phyloP scores from a whole-genome alignment of 2,888 invertebrate genomes.

The Encarsia formosa region DNA sequence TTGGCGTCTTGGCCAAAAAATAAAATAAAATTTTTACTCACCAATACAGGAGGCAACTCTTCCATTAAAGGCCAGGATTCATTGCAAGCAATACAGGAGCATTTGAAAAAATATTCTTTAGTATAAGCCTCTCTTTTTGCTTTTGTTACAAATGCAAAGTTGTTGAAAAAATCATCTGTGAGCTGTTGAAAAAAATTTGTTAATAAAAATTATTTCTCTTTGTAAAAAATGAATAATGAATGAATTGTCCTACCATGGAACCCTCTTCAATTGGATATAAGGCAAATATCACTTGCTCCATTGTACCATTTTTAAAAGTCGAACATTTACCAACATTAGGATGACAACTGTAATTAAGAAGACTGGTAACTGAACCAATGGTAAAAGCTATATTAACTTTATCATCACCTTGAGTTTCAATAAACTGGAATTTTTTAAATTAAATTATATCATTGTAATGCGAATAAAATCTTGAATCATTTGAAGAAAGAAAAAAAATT shows the following conservation, averaged over 20 bases:
- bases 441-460: neutral
- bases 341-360: constrained; percentile 84
- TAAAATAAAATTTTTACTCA: constrained; percentile 25
- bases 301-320: constrained; percentile 40
- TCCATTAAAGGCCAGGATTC: constrained; percentile 65
- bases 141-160: constrained; percentile 64
- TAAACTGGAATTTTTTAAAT: constrained; percentile 7
- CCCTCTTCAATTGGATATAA: constrained; percentile 67
- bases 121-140: constrained; percentile 56
- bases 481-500: constrained; percentile 2
- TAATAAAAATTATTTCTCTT: neutral
- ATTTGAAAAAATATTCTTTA: constrained; percentile 75
- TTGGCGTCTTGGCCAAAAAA: neutral
- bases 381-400: constrained; percentile 60
- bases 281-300: constrained; percentile 55
- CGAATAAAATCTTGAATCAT: neutral
- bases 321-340: constrained; percentile 71
- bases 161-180: constrained; percentile 79
- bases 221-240: neutral
- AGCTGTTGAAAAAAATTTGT: constrained; percentile 47
- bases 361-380: constrained; percentile 71
- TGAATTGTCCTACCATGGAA: constrained; percentile 53
- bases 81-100: constrained; percentile 71
- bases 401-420: constrained; percentile 35
- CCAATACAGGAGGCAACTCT: constrained; percentile 45